Base-by-base conservation (phyloP, 1,140 invertebrate genomes). In the Drosophila ohnishii region DNA sequence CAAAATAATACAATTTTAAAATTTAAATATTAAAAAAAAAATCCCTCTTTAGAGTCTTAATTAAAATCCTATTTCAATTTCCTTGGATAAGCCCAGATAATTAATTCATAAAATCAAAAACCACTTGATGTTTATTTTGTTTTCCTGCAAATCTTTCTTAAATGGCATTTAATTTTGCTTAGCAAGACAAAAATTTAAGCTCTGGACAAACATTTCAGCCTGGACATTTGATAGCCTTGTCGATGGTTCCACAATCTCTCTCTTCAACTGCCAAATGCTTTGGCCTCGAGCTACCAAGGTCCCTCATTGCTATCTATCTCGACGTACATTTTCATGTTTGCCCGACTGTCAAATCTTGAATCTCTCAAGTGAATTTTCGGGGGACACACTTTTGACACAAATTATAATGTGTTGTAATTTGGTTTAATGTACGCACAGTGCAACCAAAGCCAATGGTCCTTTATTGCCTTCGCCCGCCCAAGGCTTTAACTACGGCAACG, bases 391-490 rank as follows among this genome's bases (percentile, higher is more conserved):
- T 75, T 66, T 64, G 37, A 42, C 58, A 71, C 75, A 78, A 78
- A 78, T 78, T 78, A 62, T 83, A 83, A 83, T 78, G 75, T 82
- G 61, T 34, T 60, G 60, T 71, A 78, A 83, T 78, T 83, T 78
- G 58, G 62, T 71, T 65, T 83, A 83, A 83, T 83, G 75, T 62
- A 39, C 40, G 40, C 60, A 55, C 80, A 67, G 58, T 65, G 45
- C 47, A 61, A 32, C 35, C 59, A 35, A 37, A 76, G 55, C 71
- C 44, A 47, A 47, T 25, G 44, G 44, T 47, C 44, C 6, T 14
- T 47, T 47, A 47, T 25, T 25, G 22, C 19, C 44, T 13, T 13
- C 5, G 13, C 44, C 3, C 1, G 44, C 13, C 22, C 22, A 66
- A 66, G 59, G 62, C 53, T 30, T n/a, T 1, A 6, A 10, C 7